Evolutionary conservation across 2,888 invertebrate species (phyloP).

Genomic region (Tuberolachnus salignus): DNA sequence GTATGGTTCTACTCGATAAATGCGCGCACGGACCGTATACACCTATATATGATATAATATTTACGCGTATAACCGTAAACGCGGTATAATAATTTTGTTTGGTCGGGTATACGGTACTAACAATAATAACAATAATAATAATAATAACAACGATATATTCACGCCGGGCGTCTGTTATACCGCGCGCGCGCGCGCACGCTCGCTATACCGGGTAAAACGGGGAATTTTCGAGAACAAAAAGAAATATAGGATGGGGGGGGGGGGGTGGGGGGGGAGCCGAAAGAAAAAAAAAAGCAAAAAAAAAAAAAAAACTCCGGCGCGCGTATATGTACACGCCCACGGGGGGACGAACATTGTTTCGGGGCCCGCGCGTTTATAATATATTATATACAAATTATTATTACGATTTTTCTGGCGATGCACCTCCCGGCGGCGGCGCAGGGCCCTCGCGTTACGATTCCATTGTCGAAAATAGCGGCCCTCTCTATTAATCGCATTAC

Average conservation of each 20-base stretch:
- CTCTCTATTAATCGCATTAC: slow-evolving; percentile 50
- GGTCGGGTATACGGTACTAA: too few relatives aligned
- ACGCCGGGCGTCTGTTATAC: not conserved
- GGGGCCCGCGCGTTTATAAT: not conserved
- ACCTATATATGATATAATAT: too few relatives aligned
- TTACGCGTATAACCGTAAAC: not conserved
- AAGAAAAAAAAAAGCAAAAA: not conserved
- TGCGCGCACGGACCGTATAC: too few relatives aligned
- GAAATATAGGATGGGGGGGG: too few relatives aligned
- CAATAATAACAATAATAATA: too few relatives aligned
- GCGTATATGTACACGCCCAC: not conserved
- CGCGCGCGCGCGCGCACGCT: too few relatives aligned
- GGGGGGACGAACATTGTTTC: slow-evolving; percentile 20
- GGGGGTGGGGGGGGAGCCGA: not conserved
- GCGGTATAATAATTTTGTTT: too few relatives aligned
- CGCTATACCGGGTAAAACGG: too few relatives aligned
- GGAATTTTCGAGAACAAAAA: too few relatives aligned
- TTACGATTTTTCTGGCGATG: slow-evolving; percentile 4
- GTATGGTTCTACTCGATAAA: not conserved
- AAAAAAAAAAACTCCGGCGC: not conserved
- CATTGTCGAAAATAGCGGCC: slow-evolving; percentile 20
- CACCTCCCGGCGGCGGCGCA: not conserved
- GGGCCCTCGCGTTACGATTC: slow-evolving; percentile 7
- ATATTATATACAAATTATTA: too few relatives aligned
- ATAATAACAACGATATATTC: not conserved